Conservation (phyloP, 2,797 vertebrate species). For the Ciconia nigra region DNA sequence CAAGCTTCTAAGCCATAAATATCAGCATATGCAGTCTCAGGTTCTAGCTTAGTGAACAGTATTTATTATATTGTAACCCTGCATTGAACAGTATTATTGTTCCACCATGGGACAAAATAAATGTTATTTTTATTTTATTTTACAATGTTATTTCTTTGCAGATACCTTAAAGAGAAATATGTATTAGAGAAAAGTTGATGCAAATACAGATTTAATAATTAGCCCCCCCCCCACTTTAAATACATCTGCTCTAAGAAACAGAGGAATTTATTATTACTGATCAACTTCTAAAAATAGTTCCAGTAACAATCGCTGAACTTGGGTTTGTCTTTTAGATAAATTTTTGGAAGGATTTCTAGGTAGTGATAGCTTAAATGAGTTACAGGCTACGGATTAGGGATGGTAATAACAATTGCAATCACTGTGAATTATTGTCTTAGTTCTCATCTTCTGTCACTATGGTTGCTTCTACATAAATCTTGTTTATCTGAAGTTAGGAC, state of each 20-base stretch:
- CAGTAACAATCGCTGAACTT: background rate
- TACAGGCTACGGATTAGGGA: background rate
- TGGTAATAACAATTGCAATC: background rate
- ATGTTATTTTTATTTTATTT: background rate
- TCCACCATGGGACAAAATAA: background rate
- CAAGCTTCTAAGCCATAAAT: background rate
- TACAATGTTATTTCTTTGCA: background rate
- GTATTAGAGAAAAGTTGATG: background rate
- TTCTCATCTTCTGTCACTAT: background rate
- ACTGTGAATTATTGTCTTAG: background rate
- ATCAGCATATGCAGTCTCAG: background rate
- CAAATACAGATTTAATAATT: background rate
- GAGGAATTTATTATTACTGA: background rate
- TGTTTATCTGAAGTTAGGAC: background rate
- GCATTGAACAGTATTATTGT: background rate
- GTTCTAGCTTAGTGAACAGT: background rate
- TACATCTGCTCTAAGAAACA: background rate
- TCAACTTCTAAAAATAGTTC: background rate
- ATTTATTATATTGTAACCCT: background rate
- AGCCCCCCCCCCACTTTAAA: fast-evolving
- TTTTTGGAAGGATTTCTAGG: background rate
- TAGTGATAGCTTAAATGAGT: background rate
- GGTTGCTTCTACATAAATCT: background rate
- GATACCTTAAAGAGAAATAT: background rate
- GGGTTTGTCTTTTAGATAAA: background rate